These are phyloP conservation scores for Clivina fossor DNA, from an alignment of 2,888 invertebrate genomes.

Conservation along the genomic window DNA sequence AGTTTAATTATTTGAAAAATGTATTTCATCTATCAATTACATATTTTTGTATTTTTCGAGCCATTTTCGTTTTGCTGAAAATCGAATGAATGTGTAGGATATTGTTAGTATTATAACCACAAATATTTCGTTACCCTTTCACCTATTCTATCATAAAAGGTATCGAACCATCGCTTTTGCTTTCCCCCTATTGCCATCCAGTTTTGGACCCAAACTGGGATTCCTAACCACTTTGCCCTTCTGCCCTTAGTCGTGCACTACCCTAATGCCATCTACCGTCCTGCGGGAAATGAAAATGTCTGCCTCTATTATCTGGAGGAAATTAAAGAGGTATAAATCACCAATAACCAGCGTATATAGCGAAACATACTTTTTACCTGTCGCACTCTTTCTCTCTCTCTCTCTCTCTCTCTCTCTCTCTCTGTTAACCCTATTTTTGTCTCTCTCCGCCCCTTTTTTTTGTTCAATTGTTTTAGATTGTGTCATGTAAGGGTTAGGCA, in stretches of 20 bases:
- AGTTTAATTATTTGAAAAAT: background rate
- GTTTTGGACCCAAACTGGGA: no score
- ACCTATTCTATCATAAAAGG: no score
- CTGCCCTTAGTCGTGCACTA: background rate
- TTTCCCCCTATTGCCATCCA: background rate
- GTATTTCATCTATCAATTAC: background rate
- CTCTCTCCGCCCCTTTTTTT: no score
- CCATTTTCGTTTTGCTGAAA: background rate
- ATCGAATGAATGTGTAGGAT: no score
- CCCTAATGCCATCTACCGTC: background rate
- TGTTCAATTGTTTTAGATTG: no score
- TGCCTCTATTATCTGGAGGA: constrained; percentile 34
- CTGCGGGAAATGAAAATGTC: constrained; percentile 33
- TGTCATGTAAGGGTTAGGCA: no score
- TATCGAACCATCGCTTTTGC: background rate
- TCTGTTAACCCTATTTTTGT: no score
- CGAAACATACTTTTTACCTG: no score
- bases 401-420: no score
- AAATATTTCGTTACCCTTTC: constrained; percentile 26
- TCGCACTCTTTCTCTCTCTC: no score
- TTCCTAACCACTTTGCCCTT: background rate
- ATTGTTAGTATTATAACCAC: constrained; percentile 29
- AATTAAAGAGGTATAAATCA: constrained; percentile 34
- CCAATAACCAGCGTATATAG: constrained; percentile 22
- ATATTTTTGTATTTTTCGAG: background rate